phyloP scores from a whole-genome alignment of 2,797 vertebrate species.

The Phaenicophaeus curvirostris region DNA sequence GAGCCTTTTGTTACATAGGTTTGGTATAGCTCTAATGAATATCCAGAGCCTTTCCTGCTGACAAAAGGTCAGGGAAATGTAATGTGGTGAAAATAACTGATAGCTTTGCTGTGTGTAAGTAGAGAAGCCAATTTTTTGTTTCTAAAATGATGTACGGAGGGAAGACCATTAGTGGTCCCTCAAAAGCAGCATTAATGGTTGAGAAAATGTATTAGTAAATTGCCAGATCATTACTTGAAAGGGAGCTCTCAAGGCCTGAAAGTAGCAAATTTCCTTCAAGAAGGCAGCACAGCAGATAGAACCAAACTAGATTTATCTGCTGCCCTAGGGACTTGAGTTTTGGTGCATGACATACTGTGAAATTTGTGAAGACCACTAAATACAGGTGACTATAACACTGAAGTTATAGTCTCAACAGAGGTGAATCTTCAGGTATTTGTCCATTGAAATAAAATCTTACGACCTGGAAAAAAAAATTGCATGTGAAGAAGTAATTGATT shows the following conservation, averaged over 20 bases:
- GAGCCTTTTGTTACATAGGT: background rate
- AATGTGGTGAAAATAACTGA: background rate
- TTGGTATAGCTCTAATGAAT: background rate
- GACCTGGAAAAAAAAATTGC: background rate
- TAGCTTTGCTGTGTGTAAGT: background rate
- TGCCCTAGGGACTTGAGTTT: background rate
- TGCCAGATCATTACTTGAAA: background rate
- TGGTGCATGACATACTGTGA: background rate
- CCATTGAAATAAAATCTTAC: background rate
- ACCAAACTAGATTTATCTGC: background rate
- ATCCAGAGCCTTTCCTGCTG: background rate
- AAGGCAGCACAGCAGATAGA: background rate
- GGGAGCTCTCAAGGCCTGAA: background rate
- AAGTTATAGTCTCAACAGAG: background rate
- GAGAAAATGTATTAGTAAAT: background rate
- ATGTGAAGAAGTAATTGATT: background rate
- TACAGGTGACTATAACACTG: background rate
- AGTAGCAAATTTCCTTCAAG: background rate
- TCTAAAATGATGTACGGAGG: background rate
- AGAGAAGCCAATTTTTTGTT: background rate
- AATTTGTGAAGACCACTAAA: background rate
- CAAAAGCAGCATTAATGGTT: background rate
- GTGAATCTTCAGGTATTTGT: background rate
- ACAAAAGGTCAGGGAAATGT: background rate
- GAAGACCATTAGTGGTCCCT: background rate